Base-by-base conservation (phyloP, 2,888 invertebrate species). In the Chirona hameri region DNA sequence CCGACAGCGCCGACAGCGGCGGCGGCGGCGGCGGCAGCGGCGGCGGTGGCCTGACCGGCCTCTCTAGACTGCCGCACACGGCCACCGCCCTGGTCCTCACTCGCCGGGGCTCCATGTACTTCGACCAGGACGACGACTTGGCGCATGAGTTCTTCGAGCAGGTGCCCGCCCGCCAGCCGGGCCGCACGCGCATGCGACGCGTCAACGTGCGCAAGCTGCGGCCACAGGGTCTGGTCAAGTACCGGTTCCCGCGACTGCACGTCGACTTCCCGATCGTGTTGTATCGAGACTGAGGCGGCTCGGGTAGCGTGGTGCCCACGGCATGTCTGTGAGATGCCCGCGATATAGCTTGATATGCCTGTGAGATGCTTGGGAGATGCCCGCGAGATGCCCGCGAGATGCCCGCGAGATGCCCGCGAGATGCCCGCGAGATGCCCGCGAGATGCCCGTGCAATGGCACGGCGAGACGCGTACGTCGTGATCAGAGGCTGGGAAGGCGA, bases 131-230 rank as follows among this genome's bases (percentile, higher is more conserved):
- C 87, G 90, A 90, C 55, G 90, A 90, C 85, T 85, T 90, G 46
- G 90, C 90, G 9, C 89, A 90, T 86, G 90, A 90, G 86, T 90
- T 90, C 85, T 90, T 90, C 86, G 87, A 89, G 84, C 90, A 90
- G 87, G 88, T 88, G 52, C 86, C 86, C 79, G 84, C 86, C 65
- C 82, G 86, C 82, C 85, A 86, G 82, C 85, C 85, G 82, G 86
- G 87, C 52, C 39, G 76, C 39, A 76, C 76, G 76, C 76, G 76
- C 52, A 57, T 69, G 48, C 39, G 72, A 18, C 69, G 72, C 29
- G 55, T 80, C 5, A 10, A 55, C 29, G 21, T 39, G 46, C 27
- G 80, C 29, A 39, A 15, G n/a, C 79, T 39, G n/a, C 48, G 52
- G 72, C 82, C 86, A 39, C 85, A 88, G 88, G 89, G 89, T 69